A percentile compares a stretch with the other conserved stretches of the same genome.
Conservation (phyloP, 2,797 vertebrate species). For the Pitangus sulphuratus region DNA sequence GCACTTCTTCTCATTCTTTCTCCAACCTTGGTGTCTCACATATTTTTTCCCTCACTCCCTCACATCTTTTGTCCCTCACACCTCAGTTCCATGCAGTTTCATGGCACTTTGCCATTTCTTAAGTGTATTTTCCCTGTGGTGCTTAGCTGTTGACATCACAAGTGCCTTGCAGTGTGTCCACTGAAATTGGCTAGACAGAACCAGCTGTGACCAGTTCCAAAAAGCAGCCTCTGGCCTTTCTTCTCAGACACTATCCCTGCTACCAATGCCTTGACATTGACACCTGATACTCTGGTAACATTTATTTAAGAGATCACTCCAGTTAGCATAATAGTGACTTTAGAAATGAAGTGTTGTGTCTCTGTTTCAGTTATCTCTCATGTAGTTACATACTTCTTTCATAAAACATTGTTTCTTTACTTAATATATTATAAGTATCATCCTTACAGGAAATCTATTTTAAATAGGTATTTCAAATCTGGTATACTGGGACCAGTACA, state of each 20-base stretch:
- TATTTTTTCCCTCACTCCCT: neutral
- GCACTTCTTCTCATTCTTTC: neutral
- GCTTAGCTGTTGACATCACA: neutral
- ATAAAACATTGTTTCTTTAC: neutral
- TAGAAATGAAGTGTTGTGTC: neutral
- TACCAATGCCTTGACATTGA: neutral
- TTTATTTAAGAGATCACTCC: neutral
- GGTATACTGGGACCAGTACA: neutral
- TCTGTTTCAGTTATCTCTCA: neutral
- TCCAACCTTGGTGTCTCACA: neutral
- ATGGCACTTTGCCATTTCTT: neutral
- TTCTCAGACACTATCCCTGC: neutral
- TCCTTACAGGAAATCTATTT: neutral
- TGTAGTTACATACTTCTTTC: neutral
- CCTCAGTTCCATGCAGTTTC: neutral
- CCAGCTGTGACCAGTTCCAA: neutral
- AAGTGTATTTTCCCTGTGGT: neutral
- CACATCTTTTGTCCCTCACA: neutral
- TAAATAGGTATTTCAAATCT: neutral
- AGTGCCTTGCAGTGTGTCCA: neutral
- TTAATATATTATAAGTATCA: neutral
- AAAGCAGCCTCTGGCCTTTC: neutral
- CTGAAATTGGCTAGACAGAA: neutral
- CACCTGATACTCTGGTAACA: neutral
- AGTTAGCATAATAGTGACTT: neutral